phyloP scores from a whole-genome alignment of 1,140 invertebrate species.

The Mycetomoellerius zeteki region DNA sequence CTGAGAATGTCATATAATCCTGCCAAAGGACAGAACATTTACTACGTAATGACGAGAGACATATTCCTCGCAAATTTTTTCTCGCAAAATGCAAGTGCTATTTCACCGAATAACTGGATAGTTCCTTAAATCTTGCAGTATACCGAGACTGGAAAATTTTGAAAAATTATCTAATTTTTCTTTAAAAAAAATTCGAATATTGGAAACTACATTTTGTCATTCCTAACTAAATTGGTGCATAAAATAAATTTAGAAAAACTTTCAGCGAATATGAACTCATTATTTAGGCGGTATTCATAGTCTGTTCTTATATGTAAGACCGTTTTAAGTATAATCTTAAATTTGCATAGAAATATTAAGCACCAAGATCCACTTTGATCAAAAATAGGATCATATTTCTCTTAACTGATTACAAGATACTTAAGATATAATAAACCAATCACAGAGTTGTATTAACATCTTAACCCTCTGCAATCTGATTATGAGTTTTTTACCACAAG shows the following conservation, averaged over 20 bases:
- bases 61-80: conserved; percentile 5
- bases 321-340: too few relatives aligned
- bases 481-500: too few relatives aligned
- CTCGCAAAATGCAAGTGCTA: neutral
- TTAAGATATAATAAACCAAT: too few relatives aligned
- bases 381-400: too few relatives aligned
- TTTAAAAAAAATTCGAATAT: neutral
- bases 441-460: too few relatives aligned
- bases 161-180: neutral
- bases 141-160: conserved; percentile 2
- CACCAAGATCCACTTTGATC: too few relatives aligned
- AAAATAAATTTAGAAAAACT: neutral
- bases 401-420: too few relatives aligned
- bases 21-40: conserved; percentile 19
- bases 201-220: neutral
- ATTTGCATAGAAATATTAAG: too few relatives aligned
- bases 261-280: neutral
- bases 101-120: neutral
- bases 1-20: conserved; percentile 42
- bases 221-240: neutral
- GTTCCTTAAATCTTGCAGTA: conserved; percentile 19
- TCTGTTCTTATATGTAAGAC: too few relatives aligned
- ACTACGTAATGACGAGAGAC: conserved; percentile 18
- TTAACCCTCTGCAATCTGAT: too few relatives aligned
- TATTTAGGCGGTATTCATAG: too few relatives aligned